Evolutionary conservation across 2,888 invertebrate species (phyloP).

Genomic region (Callimorpha dominula): DNA sequence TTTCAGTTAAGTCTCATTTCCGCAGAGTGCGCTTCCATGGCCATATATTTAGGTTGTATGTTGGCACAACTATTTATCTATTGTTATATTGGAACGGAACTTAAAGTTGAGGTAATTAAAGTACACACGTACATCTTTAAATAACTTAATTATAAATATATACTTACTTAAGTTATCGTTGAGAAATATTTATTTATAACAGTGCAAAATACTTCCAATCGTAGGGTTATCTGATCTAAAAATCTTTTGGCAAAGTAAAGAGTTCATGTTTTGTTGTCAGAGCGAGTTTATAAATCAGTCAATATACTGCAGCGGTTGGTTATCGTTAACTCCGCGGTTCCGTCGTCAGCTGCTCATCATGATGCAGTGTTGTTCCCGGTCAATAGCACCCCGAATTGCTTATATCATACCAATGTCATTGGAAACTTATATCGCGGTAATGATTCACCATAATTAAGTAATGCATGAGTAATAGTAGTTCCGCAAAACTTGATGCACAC

Average conservation of each 20-base stretch:
- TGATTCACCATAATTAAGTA: background rate
- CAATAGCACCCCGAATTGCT: constrained; percentile 66
- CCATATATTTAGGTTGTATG: constrained; percentile 72
- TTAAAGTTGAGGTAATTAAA: constrained; percentile 67
- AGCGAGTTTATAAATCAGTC: constrained; percentile 72
- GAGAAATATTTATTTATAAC: background rate
- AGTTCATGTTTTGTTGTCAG: constrained; percentile 53
- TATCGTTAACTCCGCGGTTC: constrained; percentile 63
- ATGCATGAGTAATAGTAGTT: background rate
- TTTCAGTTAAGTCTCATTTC: constrained; percentile 71
- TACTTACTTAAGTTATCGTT: background rate
- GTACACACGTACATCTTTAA: constrained; percentile 2
- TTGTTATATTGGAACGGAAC: constrained; percentile 76
- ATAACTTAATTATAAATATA: background rate
- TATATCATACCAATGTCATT: constrained; percentile 76
- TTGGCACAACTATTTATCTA: constrained; percentile 75
- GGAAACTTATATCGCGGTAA: constrained; percentile 74
- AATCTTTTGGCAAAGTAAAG: background rate
- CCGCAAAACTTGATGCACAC: no score
- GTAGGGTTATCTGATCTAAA: background rate
- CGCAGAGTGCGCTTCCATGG: constrained; percentile 71
- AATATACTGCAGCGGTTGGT: constrained; percentile 68
- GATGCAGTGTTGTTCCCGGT: constrained; percentile 66
- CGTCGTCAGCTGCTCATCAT: constrained; percentile 69
- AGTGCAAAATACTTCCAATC: background rate